Base-by-base conservation (phyloP, 2,113 vertebrate species). In the Danionella cerebrum region DNA sequence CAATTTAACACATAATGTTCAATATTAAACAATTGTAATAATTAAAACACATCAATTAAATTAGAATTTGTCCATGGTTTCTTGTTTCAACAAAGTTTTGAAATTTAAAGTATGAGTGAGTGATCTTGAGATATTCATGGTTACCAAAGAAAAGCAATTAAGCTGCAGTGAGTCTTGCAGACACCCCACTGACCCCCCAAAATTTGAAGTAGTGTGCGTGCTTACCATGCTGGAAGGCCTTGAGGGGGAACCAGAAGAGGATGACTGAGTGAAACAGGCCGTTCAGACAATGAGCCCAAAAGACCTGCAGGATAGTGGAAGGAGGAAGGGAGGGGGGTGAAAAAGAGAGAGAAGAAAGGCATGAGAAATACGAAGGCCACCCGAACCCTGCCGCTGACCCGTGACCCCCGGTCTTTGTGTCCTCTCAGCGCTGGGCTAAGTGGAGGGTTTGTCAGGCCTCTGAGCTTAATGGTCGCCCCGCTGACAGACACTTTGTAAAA, bases 211-310 rank as follows among this genome's bases (percentile, higher is more conserved):
- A 2, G 16, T 8, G 65, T 19, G 75, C 19, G 80, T 73, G 84
- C 94, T 94, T 89, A 97, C 95, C 96, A 83, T 96, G 90, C 82
- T 95, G 93, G 82, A 98, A 93, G 80, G 94, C 94, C 93, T 94
- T 91, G 67, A 99, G 90, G 78, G 96, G 96, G 91, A 98, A 92
- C 96, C 96, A 99, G 88, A 99, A 98, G 80, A 99, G 92, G 89
- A 99, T 98, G 88, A 98, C 91, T 51, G 95, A 98, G 90, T 99
- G 95, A 91, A 99, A 98, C 82, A 99, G 96, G 84, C 96, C 96
- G 79, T 99, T 99, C 89, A 99, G 91, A 96, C 96, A 99, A 94
- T 98, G 94, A 87, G 94, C 89, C 96, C 96, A 99, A 91, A 99
- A 99, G 90, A 99, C 96, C 96, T 99, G 85, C 75, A 82, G 84